Evolutionary conservation across 2,888 invertebrate species (phyloP), one percentile per base, ranked within the genome.

Genomic region (Orthosia gothica): DNA sequence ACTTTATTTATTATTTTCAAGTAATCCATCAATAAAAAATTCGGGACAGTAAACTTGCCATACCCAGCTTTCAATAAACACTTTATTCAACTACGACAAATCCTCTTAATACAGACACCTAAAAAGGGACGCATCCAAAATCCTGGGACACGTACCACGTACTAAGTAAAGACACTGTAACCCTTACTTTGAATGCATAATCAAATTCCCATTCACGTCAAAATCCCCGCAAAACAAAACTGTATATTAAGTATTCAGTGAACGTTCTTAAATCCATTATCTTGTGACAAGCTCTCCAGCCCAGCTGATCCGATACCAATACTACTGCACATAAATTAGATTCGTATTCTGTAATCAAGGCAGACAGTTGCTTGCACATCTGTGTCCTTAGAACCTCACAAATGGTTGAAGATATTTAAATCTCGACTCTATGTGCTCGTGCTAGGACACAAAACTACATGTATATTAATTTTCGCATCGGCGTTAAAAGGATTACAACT

Each of bases 291-390:
- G 90, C 89, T 88, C 93, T 92, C 93, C 91, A 90, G 90, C 89
- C 89, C 94, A 92, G 90, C 93, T 93, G 93, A 92, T 91, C 88
- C 89, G 86, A 89, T 87, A 89, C 86, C 89, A 83, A 86, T 86
- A 85, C 83, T 81, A 86, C 86, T 85, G 88, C 88, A 91, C 89
- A 89, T 91, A 93, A 95, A 95, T 95, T 94, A 93, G 93, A 94
- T 95, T 95, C 91, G 91, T 92, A 93, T 93, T 93, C 93, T 91
- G 93, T 95, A 95, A 96, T 94, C 94, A 95, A 93, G 91, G 89
- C 90, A 92, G 95, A 94, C 95, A 93, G 90, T 93, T 92, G 88
- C 91, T 89, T 93, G 93, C 93, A 93, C 96, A 96, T 95, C 95
- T 95, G 96, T 87, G 93, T 80, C 91, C 90, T 86, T 55, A 74